Percentiles rank a stretch among this genome's conserved stretches.
These are phyloP conservation scores for Notothenia rossii DNA, from an alignment of 2,113 vertebrate species.

Conservation along the genomic window DNA sequence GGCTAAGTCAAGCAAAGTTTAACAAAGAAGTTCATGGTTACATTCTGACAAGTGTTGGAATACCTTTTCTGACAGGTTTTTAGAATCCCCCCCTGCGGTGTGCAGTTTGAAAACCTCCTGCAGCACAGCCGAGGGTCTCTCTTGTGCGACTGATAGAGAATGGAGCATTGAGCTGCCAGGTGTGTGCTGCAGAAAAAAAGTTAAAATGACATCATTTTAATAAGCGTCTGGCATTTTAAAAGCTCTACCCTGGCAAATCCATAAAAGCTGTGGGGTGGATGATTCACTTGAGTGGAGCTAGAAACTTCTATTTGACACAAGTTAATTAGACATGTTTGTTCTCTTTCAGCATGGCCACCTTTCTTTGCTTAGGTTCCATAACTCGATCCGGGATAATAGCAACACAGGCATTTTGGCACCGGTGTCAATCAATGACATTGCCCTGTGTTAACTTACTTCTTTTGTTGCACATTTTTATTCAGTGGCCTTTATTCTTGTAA, in stretches of 20 bases:
- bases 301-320: conserved; percentile 75
- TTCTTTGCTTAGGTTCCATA: conserved; percentile 59
- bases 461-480: conserved; percentile 75
- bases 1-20: conserved; percentile 31
- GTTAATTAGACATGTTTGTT: conserved; percentile 76
- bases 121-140: conserved; percentile 33
- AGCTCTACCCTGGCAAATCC: conserved; percentile 60
- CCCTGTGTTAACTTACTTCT: conserved; percentile 64
- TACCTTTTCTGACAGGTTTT: conserved; percentile 39
- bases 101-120: conserved; percentile 39
- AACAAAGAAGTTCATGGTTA: conserved; percentile 50
- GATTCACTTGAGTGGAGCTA: conserved; percentile 53
- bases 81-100: conserved; percentile 5
- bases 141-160: conserved; percentile 33
- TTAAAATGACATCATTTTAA: conserved; percentile 68
- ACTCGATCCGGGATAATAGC: conserved; percentile 66
- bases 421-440: conserved; percentile 74
- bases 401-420: conserved; percentile 70
- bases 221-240: conserved; percentile 53
- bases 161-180: conserved; percentile 73
- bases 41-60: conserved; percentile 38
- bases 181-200: conserved; percentile 51
- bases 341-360: conserved; percentile 67
- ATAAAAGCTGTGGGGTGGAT: conserved; percentile 52
- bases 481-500: conserved; percentile 57